Evolutionary conservation across 2,888 invertebrate genomes (phyloP).

Genomic region (Cyaniris semiargus): DNA sequence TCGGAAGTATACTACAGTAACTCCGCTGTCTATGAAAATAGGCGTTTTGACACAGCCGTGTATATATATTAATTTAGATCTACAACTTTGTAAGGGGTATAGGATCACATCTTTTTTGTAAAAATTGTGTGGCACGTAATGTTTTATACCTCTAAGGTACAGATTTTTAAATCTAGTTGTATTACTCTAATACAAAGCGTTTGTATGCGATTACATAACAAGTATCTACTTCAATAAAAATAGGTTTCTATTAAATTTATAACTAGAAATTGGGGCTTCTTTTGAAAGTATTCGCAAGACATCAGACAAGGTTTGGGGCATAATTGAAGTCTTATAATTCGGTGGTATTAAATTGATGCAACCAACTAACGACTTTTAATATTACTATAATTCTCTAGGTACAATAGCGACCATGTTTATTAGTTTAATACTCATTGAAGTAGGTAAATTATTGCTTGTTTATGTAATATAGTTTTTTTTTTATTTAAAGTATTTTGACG

Average conservation of each 20-base stretch:
- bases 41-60: too few relatives aligned
- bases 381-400: neutral
- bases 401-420: too few relatives aligned
- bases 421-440: neutral
- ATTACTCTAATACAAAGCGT: neutral
- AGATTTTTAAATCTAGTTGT: neutral
- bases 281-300: neutral
- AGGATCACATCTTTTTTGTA: too few relatives aligned
- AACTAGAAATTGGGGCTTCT: neutral
- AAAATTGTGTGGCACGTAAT: too few relatives aligned
- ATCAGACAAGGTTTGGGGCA: constrained; percentile 10
- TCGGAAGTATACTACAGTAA: neutral
- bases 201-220: neutral
- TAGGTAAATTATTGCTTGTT: neutral
- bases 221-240: neutral
- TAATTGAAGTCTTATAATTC: neutral
- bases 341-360: neutral
- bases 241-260: neutral
- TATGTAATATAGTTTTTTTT: neutral
- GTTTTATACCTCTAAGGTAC: neutral
- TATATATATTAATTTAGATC: too few relatives aligned
- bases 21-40: too few relatives aligned
- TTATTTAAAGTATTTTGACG: too few relatives aligned
- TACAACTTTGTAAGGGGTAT: too few relatives aligned
- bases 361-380: neutral